Conservation (phyloP, 2,113 vertebrate genomes). For the Lontra canadensis region DNA sequence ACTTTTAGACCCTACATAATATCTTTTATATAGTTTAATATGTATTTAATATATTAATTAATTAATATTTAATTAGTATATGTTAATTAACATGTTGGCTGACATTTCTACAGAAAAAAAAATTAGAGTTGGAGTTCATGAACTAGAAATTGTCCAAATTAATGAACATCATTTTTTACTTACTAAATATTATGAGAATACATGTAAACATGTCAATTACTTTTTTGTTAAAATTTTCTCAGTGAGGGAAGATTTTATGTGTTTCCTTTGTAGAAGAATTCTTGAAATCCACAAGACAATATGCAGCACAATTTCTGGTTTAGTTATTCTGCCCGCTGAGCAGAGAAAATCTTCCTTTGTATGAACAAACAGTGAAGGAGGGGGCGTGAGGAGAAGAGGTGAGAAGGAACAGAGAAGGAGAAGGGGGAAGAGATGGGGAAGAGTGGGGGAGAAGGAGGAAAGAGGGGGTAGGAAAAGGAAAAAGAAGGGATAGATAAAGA, state of each 20-base stretch:
- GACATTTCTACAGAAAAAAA: neutral
- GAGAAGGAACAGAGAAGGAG: neutral
- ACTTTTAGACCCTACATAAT: neutral
- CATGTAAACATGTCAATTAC: neutral
- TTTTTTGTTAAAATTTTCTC: neutral
- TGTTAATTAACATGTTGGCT: neutral
- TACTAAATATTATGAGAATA: neutral
- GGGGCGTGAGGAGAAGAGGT: neutral
- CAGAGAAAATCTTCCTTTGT: neutral
- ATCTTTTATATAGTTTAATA: neutral
- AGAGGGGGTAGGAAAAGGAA: neutral
- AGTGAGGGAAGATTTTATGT: neutral
- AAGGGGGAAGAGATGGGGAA: neutral
- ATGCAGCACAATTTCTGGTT: neutral
- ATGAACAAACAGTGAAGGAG: neutral
- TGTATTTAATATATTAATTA: constrained; percentile 4
- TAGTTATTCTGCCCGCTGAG: neutral
- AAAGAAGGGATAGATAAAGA: neutral
- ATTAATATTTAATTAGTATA: neutral
- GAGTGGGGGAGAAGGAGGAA: neutral
- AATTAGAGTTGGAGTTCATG: neutral
- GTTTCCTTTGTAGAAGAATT: neutral
- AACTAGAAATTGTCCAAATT: neutral
- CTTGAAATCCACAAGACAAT: neutral
- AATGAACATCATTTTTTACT: neutral